Base-by-base conservation (phyloP, 2,888 invertebrate genomes). In the Plutella xylostella region DNA sequence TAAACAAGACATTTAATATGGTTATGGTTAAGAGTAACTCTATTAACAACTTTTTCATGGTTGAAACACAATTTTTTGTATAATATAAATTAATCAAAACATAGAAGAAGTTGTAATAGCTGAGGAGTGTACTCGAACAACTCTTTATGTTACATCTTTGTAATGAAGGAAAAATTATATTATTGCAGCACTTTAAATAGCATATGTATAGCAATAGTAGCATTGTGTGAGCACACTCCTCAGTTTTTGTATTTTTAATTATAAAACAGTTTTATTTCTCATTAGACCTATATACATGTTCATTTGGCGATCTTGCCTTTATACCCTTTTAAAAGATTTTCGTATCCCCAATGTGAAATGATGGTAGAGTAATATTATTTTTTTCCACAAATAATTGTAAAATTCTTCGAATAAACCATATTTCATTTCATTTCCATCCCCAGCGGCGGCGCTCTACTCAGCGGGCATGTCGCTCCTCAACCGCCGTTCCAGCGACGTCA, bases 391-490 rank as follows among this genome's bases (percentile, higher is more conserved):
- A 33, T 11, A 11, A 41, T 5, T 37, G 7, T 34, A 28, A 25
- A n/a, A 11, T 19, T 3, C 18, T 18, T 7, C 18, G 12, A 19
- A 20, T 20, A 5, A 18, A 21, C n/a, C 31, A 40, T n/a, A 9
- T 30, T 18, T 22, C 9, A 7, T 34, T 25, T 12, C 12, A 4
- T 14, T 2, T 38, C 4, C 15, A 17, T 40, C 25, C n/a, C 20
- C 35, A 93, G 96, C 92, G 28, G 89, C 93, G 70, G 86, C 87
- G 37, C 68, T 94, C 18, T 96, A 89, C 63, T 90, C 92, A 22
- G 85, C 83, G 40, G 95, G 92, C 0, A 84, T 89, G 60, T 84
- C 77, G 34, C 86, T 92, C 57, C 72, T 95, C 12, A 89, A 90
- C 52, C 90, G 92, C 20, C 90, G 92, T 0, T 87, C 90, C 0